Conservation (phyloP, 1,140 invertebrate species). For the Lordiphosa collinella region DNA sequence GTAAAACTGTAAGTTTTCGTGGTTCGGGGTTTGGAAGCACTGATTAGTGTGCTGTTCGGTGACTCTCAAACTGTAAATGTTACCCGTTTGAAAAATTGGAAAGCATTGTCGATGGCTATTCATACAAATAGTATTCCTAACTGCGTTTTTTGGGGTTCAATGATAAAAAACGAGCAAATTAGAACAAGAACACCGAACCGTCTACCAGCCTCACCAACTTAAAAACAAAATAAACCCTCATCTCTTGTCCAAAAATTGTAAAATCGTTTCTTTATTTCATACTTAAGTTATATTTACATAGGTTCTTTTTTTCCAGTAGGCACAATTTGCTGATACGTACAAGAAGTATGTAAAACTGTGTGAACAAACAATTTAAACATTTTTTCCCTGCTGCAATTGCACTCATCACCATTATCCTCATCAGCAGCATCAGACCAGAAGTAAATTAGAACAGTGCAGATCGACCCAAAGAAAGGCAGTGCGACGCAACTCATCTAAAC, state of each 20-base stretch:
- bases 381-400: conserved; percentile 12
- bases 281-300: conserved; percentile 60
- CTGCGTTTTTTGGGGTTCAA: no score
- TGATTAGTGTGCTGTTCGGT: no score
- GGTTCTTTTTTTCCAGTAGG: conserved; percentile 30
- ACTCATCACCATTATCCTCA: no score
- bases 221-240: background rate
- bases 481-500: conserved; percentile 93
- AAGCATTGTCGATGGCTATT: no score
- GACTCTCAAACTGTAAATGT: no score
- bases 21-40: no score
- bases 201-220: no score
- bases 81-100: no score
- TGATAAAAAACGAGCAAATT: no score
- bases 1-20: no score
- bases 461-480: conserved; percentile 96
- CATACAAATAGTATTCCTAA: no score
- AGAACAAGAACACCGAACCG: no score
- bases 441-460: conserved; percentile 91
- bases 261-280: conserved; percentile 70
- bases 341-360: conserved; percentile 38
- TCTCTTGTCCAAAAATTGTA: conserved; percentile 54
- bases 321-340: conserved; percentile 57
- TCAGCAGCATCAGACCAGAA: conserved; percentile 23
- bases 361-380: conserved; percentile 53